Percentiles rank a stretch among this genome's conserved stretches.
Conservation (phyloP, 2,113 vertebrate species). For the Burhinus oedicnemus region DNA sequence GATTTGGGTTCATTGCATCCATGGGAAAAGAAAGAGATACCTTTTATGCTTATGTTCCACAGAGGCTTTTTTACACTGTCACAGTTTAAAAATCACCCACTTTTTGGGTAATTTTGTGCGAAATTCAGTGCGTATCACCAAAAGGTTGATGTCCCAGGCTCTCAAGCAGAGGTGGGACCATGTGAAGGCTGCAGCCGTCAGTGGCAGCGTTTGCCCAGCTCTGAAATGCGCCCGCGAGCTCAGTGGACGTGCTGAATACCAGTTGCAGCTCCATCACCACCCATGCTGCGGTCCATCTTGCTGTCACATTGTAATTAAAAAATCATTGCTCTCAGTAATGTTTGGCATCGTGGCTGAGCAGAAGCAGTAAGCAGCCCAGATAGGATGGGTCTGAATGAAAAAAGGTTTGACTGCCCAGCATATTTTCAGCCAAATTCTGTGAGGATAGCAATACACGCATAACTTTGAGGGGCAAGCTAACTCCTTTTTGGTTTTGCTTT, state of each 20-base stretch:
- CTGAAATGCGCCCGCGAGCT: background rate
- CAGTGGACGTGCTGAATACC: background rate
- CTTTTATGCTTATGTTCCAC: background rate
- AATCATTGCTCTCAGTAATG: background rate
- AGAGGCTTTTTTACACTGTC: background rate
- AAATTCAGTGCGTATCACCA: background rate
- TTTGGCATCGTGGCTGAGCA: background rate
- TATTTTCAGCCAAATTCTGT: background rate
- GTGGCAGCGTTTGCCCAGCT: background rate
- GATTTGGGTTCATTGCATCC: background rate
- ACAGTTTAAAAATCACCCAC: background rate
- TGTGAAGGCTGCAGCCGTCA: background rate
- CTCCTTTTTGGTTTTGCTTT: slow-evolving; percentile 10
- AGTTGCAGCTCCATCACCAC: background rate
- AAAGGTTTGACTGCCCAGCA: background rate
- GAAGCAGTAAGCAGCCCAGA: background rate
- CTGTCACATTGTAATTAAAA: slow-evolving; percentile 43
- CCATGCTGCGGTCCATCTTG: background rate
- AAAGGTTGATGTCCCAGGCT: background rate
- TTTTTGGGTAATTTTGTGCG: background rate
- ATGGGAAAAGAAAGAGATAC: background rate
- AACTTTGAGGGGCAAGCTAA: background rate
- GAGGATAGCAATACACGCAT: background rate
- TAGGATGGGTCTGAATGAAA: background rate
- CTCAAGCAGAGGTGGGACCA: background rate